Conservation (phyloP, 2,888 invertebrate species). For the Spodoptera picta region DNA sequence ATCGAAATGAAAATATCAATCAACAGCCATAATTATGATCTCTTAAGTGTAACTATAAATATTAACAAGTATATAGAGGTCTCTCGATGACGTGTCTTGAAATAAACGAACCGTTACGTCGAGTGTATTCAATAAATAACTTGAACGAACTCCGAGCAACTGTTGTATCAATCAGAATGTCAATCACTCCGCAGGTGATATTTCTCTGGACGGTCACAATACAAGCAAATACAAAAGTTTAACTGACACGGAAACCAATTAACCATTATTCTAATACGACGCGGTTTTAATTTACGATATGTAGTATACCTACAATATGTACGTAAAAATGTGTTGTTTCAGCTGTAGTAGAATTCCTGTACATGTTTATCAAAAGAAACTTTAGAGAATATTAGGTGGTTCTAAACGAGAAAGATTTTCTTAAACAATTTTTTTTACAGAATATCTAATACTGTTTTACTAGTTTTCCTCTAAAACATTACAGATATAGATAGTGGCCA, state of each 20-base stretch:
- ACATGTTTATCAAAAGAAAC: too few species aligned
- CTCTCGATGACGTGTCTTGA: conserved; percentile 8
- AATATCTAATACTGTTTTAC: too few species aligned
- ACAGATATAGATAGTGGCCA: too few species aligned
- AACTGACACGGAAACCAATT: not conserved
- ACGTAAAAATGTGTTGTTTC: too few species aligned
- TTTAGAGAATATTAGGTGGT: too few species aligned
- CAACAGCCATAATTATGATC: not conserved
- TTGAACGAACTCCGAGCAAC: conserved; percentile 28
- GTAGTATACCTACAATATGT: too few species aligned
- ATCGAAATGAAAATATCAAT: not conserved
- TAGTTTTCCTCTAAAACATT: too few species aligned
- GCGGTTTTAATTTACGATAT: too few species aligned
- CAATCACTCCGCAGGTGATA: conserved; percentile 44
- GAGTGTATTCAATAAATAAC: conserved; percentile 32
- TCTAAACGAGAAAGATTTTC: too few species aligned
- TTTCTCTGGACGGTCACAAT: conserved; percentile 14
- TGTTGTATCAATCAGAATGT: conserved; percentile 51
- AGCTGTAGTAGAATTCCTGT: too few species aligned
- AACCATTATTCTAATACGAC: too few species aligned
- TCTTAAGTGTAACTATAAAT: not conserved
- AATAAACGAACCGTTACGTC: conserved; percentile 27
- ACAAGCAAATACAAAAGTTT: conserved; percentile 9
- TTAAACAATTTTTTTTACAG: too few species aligned
- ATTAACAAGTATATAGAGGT: conserved; percentile 6